phyloP scores from a whole-genome alignment of 2,888 invertebrate genomes.

The Amiota minor region DNA sequence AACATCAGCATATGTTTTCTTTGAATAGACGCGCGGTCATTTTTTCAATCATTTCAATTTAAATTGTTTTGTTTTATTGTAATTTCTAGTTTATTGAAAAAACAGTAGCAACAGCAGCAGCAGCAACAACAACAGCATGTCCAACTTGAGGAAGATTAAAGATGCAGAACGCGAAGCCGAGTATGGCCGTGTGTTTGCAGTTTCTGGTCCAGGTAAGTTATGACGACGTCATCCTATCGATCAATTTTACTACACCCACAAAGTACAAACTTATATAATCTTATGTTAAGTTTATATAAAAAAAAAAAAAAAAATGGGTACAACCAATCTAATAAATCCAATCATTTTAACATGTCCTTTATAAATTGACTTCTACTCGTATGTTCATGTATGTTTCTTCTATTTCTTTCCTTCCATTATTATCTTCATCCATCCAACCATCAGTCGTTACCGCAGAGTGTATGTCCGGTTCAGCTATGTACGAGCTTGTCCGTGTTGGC shows the following conservation, averaged over 20 bases:
- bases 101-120: constrained; percentile 41
- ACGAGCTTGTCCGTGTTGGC: constrained; percentile 98
- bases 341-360: constrained; percentile 41
- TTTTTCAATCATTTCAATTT: not conserved
- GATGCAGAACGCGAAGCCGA: constrained; percentile 88
- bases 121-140: constrained; percentile 58
- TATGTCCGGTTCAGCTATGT: constrained; percentile 99
- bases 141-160: constrained; percentile 62
- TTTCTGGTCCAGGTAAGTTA: constrained; percentile 93
- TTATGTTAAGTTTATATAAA: too few species aligned
- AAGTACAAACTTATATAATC: too few species aligned
- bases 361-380: constrained; percentile 45
- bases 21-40: not conserved
- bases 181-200: constrained; percentile 96
- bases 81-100: constrained; percentile 44
- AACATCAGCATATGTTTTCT: constrained; percentile 15
- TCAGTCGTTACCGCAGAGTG: constrained; percentile 98
- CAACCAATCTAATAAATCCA: too few species aligned
- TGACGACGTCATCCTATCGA: constrained; percentile 4
- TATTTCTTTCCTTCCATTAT: constrained; percentile 44
- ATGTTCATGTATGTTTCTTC: not conserved
- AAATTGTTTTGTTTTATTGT: constrained; percentile 11
- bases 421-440: not conserved
- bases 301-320: too few species aligned
- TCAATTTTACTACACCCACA: too few species aligned